A percentile compares a stretch with the other conserved stretches of the same genome.
These are phyloP conservation scores for Forpus xanthops DNA, from an alignment of 2,797 vertebrate species.

Conservation along the genomic window DNA sequence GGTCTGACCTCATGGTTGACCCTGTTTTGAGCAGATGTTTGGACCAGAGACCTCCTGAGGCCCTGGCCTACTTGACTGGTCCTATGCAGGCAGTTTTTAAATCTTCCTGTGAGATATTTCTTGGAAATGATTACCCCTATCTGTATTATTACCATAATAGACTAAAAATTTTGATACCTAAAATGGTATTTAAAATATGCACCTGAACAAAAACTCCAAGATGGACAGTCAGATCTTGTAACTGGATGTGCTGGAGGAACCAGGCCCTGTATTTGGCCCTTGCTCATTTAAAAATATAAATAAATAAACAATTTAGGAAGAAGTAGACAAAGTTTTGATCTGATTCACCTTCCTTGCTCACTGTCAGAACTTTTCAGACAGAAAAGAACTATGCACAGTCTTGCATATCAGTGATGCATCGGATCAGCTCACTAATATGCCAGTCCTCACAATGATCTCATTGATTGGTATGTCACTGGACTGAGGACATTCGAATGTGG, in stretches of 20 bases:
- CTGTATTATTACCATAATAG: not conserved
- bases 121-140: not conserved
- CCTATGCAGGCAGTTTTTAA: not conserved
- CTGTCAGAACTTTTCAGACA: not conserved
- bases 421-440: not conserved
- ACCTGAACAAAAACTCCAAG: not conserved
- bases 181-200: not conserved
- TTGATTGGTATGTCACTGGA: not conserved
- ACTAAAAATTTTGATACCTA: not conserved
- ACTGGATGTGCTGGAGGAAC: not conserved
- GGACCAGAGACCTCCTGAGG: not conserved
- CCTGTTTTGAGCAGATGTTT: not conserved
- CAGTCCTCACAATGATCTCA: not conserved
- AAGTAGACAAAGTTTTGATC: not conserved
- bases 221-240: not conserved
- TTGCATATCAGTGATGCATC: rapidly evolving
- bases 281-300: not conserved
- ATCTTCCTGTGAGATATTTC: not conserved
- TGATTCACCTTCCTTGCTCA: not conserved
- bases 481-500: not conserved
- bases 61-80: not conserved
- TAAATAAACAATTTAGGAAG: not conserved
- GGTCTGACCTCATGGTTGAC: not conserved
- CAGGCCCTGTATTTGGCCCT: not conserved
- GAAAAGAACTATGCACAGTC: not conserved